phyloP scores from a whole-genome alignment of 2,113 vertebrate species.

The Varanus komodoensis region DNA sequence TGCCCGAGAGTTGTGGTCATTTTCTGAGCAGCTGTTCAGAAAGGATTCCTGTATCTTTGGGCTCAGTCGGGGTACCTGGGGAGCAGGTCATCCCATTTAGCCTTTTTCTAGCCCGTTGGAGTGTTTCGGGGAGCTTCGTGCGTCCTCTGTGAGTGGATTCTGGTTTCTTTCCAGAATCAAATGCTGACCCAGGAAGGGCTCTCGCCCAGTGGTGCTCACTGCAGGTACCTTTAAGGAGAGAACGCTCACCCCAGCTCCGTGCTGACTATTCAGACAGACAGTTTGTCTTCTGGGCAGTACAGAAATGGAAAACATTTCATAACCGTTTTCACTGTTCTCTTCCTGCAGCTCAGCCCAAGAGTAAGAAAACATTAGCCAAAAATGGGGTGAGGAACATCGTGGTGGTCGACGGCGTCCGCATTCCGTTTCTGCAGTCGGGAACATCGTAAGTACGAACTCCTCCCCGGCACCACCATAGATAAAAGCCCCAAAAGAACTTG shows the following conservation, averaged over 20 bases:
- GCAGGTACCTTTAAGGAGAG: background rate
- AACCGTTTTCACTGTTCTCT: slow-evolving; percentile 47
- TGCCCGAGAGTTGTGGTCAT: fast-evolving
- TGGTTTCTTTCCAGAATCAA: background rate
- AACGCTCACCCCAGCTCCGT: fast-evolving
- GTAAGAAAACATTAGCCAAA: slow-evolving; percentile 88
- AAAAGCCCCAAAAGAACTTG: background rate
- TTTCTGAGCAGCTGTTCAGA: background rate
- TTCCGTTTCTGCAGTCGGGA: slow-evolving; percentile 91
- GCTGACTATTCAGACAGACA: background rate
- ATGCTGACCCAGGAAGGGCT: background rate
- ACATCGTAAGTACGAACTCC: slow-evolving; percentile 85
- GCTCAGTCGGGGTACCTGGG: background rate
- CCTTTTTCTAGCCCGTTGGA: background rate
- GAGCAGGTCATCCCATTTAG: background rate
- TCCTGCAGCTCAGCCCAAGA: slow-evolving; percentile 83
- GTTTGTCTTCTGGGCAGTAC: too few species aligned
- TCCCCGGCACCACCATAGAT: background rate
- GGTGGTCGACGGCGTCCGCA: slow-evolving; percentile 94
- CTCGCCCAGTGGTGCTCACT: fast-evolving
- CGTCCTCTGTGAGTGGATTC: background rate
- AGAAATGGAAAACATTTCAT: too few species aligned
- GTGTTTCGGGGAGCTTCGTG: background rate
- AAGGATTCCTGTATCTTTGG: background rate
- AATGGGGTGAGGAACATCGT: slow-evolving; percentile 91